Evolutionary conservation across 2,888 invertebrate genomes (phyloP).

Genomic region (Geophilus truncorum): DNA sequence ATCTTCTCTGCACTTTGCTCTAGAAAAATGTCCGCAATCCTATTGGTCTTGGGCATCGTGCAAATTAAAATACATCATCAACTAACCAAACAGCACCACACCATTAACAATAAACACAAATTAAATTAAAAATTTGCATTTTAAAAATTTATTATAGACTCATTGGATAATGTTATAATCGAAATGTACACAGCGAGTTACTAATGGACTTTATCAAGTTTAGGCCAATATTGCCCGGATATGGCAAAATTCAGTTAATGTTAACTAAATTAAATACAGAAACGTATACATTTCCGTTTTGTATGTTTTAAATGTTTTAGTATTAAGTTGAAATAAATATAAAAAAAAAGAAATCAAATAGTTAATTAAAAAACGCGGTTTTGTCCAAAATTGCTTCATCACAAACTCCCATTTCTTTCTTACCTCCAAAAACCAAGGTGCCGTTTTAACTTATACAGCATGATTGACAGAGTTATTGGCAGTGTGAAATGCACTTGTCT

Average conservation of each 20-base stretch:
- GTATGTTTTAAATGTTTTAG: no score
- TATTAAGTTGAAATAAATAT: no score
- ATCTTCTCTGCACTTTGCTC: conserved; percentile 10
- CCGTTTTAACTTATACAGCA: background rate
- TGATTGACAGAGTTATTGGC: conserved; percentile 34
- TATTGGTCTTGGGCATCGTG: background rate
- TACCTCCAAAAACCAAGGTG: background rate
- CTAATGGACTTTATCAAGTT: no score
- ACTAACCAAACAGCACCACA: background rate
- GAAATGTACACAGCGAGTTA: no score
- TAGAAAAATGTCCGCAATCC: conserved; percentile 6
- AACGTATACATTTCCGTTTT: no score
- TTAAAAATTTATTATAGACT: background rate
- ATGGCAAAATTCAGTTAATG: no score
- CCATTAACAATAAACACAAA: background rate
- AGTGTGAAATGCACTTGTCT: conserved; percentile 18
- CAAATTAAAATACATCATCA: conserved; percentile 1
- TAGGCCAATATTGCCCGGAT: no score
- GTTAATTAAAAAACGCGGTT: background rate
- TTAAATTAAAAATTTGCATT: background rate
- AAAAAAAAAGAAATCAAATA: no score
- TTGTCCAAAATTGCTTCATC: background rate
- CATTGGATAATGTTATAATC: no score
- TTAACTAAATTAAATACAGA: no score
- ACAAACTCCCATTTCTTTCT: background rate